phyloP scores from a whole-genome alignment of 2,797 vertebrate genomes.

The Schizopygopsis pylzovi region DNA sequence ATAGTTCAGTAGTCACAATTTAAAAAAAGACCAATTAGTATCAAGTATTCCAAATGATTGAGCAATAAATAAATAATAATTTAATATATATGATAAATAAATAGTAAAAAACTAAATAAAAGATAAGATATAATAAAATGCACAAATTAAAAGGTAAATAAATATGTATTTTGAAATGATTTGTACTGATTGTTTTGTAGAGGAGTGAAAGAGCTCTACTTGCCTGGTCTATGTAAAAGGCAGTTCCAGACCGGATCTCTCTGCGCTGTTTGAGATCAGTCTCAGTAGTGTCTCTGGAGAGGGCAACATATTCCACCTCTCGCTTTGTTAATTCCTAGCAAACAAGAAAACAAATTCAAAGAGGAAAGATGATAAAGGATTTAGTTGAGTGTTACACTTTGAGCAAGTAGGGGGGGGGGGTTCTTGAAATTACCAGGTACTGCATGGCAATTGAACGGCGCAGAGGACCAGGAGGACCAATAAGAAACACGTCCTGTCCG shows the following conservation, averaged over 20 bases:
- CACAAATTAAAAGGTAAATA: too few relatives aligned
- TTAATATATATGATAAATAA: too few relatives aligned
- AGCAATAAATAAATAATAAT: not conserved
- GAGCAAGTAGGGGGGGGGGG: not conserved
- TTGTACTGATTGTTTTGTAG: not conserved
- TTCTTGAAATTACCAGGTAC: conserved; percentile 85
- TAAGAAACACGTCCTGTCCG: conserved; percentile 96
- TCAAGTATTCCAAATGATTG: not conserved
- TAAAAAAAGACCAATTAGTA: too few relatives aligned
- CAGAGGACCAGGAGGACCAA: conserved; percentile 94
- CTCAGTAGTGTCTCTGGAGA: conserved; percentile 96
- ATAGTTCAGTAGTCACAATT: too few relatives aligned
- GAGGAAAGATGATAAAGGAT: not conserved
- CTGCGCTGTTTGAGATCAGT: conserved; percentile 95
- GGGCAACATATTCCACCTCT: conserved; percentile 92
- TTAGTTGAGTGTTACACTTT: not conserved
- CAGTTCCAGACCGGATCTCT: conserved; percentile 92
- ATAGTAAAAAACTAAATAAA: not conserved
- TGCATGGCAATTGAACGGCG: conserved; percentile 95
- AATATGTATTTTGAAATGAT: too few relatives aligned
- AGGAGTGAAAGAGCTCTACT: conserved; percentile 51
- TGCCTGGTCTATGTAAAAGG: conserved; percentile 97
- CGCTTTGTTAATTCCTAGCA: conserved; percentile 90
- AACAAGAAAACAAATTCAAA: not conserved
- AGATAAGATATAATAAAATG: too few relatives aligned